Evolutionary conservation across 2,113 vertebrate genomes (phyloP).

Genomic region (Nothocercus nigrocapillus): DNA sequence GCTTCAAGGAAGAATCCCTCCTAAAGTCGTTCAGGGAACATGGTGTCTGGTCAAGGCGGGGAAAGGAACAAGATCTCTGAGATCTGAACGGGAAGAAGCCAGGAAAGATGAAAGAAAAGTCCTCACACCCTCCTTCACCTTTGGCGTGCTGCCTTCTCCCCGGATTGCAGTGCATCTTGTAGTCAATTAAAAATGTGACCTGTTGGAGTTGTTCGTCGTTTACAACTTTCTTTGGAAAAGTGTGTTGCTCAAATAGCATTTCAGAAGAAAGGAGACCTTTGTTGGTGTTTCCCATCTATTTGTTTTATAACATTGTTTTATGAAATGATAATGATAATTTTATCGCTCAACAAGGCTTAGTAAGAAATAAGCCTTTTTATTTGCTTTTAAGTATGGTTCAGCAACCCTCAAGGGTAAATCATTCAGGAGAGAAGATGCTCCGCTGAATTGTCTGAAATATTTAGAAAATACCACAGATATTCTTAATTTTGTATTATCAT

Average conservation of each 20-base stretch:
- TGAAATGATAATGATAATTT: not conserved
- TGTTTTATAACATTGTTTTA: not conserved
- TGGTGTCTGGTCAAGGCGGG: not conserved
- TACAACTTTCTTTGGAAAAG: not conserved
- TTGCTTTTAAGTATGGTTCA: not conserved
- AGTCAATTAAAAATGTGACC: not conserved
- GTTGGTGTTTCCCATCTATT: not conserved
- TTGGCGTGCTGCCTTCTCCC: not conserved
- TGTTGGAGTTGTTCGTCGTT: not conserved
- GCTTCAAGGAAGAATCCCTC: conserved; percentile 43
- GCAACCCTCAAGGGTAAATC: not conserved
- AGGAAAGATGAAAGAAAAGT: not conserved
- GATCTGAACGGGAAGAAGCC: not conserved
- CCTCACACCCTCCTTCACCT: not conserved
- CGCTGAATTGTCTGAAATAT: not conserved
- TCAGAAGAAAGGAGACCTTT: not conserved
- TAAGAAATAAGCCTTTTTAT: not conserved
- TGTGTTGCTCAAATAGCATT: not conserved
- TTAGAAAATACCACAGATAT: not conserved
- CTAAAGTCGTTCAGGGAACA: conserved; percentile 50
- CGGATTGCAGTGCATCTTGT: not conserved
- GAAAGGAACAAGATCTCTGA: not conserved
- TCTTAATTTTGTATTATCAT: not conserved
- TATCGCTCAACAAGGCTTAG: not conserved
- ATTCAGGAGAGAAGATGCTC: not conserved